Percentiles rank a stretch among this genome's conserved stretches.
Evolutionary conservation across 1,140 invertebrate genomes (phyloP).

Genomic region (Drosophila orena): DNA sequence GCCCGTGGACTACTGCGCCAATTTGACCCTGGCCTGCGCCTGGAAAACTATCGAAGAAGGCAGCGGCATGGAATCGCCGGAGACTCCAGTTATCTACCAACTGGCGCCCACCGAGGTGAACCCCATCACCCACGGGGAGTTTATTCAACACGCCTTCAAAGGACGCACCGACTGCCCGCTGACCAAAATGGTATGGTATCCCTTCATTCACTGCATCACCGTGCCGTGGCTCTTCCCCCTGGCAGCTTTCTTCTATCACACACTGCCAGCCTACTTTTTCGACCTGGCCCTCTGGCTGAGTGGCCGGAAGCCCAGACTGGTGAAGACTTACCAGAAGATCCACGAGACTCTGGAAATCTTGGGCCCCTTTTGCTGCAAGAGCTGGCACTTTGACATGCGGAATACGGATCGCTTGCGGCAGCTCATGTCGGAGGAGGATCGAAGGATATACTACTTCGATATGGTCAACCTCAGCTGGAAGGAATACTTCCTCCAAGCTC

Average conservation of each 20-base stretch:
- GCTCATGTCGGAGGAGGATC: constrained; percentile 87
- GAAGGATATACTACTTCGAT: constrained; percentile 88
- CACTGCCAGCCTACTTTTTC: constrained; percentile 86
- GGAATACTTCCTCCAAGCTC: constrained; percentile 86
- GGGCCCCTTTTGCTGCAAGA: constrained; percentile 88
- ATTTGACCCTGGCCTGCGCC: constrained; percentile 89
- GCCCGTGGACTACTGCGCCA: constrained; percentile 93
- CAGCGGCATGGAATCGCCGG: constrained; percentile 5
- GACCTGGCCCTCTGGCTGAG: constrained; percentile 85
- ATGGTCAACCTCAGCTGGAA: constrained; percentile 88
- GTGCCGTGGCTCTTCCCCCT: constrained; percentile 82
- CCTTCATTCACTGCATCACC: constrained; percentile 81
- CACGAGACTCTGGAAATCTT: constrained; percentile 88
- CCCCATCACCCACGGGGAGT: constrained; percentile 87
- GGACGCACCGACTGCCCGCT: constrained; percentile 72
- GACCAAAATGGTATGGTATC: constrained; percentile 85
- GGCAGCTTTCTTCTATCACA: constrained; percentile 86
- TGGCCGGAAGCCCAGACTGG: constrained; percentile 84
- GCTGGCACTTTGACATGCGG: constrained; percentile 89
- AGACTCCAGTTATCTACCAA: constrained; percentile 87
- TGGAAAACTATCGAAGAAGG: constrained; percentile 86
- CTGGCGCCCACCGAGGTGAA: constrained; percentile 88
- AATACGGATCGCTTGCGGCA: constrained; percentile 87
- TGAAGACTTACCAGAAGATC: constrained; percentile 89
- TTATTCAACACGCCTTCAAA: constrained; percentile 75